phyloP scores from a whole-genome alignment of 2,888 invertebrate species.

The Mimumesa dahlbomi region DNA sequence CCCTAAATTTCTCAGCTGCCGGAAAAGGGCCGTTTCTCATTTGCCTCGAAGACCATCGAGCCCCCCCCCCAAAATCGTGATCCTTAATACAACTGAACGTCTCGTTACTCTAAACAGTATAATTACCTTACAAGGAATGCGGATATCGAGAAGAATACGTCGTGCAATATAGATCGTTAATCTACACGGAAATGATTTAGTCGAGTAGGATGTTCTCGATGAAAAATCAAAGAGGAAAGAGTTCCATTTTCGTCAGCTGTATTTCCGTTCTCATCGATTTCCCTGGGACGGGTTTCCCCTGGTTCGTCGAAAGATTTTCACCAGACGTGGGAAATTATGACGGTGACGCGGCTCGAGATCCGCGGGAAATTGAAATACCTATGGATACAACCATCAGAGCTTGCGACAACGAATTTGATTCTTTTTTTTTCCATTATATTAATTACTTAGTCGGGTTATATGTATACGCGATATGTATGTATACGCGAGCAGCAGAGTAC shows the following conservation, averaged over 20 bases:
- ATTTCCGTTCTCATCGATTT: background rate
- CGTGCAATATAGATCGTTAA: slow-evolving; percentile 9
- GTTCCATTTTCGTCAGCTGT: too few relatives aligned
- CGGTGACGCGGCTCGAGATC: slow-evolving; percentile 21
- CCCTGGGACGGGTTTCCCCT: background rate
- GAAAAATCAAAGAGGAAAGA: too few relatives aligned
- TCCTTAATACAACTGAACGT: background rate
- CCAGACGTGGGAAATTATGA: slow-evolving; percentile 2
- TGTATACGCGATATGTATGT: slow-evolving; percentile 2
- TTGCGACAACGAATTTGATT: slow-evolving; percentile 63
- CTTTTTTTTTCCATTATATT: slow-evolving; percentile 7
- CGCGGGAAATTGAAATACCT: slow-evolving; percentile 50
- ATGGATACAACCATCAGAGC: slow-evolving; percentile 74
- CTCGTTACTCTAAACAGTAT: slow-evolving; percentile 11
- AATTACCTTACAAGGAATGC: background rate
- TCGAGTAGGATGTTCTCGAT: too few relatives aligned
- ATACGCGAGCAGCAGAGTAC: slow-evolving; percentile 3
- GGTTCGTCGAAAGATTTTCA: background rate
- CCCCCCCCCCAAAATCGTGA: background rate
- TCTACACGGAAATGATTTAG: slow-evolving; percentile 4
- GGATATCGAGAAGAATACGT: slow-evolving; percentile 13
- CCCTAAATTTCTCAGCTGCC: slow-evolving; percentile 52
- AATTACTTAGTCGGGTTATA: background rate
- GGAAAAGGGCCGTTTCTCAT: slow-evolving; percentile 35
- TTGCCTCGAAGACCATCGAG: background rate